These are phyloP conservation scores for Mastomys coucha DNA, from an alignment of 2,113 vertebrate genomes.

Conservation along the genomic window DNA sequence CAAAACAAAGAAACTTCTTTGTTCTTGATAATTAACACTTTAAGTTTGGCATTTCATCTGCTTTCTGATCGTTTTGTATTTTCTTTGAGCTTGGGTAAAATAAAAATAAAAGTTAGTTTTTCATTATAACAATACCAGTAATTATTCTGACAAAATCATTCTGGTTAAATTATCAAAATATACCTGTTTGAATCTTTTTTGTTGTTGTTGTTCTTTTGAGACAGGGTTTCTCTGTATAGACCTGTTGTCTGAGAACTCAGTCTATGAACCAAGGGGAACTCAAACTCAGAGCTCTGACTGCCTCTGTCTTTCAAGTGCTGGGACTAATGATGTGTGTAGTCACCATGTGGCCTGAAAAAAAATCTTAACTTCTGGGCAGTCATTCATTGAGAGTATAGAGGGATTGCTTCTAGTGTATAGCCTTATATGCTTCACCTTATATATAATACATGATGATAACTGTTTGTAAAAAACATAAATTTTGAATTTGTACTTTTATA, in stretches of 20 bases:
- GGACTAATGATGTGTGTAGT: background rate
- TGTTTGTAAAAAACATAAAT: background rate
- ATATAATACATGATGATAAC: background rate
- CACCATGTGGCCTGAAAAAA: background rate
- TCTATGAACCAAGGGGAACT: background rate
- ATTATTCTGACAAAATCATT: conserved; percentile 60
- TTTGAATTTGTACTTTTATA: conserved; percentile 9
- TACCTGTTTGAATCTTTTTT: background rate
- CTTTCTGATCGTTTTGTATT: conserved; percentile 61
- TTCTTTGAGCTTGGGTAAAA: conserved; percentile 79
- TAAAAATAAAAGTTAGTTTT: conserved; percentile 79
- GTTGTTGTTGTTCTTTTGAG: background rate
- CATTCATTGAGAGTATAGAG: background rate
- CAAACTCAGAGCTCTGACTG: background rate
- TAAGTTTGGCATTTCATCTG: conserved; percentile 3
- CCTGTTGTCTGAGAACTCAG: background rate
- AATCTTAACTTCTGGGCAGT: background rate
- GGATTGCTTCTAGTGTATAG: background rate
- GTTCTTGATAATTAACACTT: conserved; percentile 23
- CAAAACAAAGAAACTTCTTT: background rate
- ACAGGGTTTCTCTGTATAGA: background rate
- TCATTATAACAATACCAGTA: conserved; percentile 46
- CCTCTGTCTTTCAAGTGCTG: background rate
- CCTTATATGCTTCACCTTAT: background rate
- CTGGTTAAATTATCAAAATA: conserved; percentile 14